Percentiles rank a stretch among this genome's conserved stretches.
phyloP scores from a whole-genome alignment of 2,888 invertebrate species.

The Megastigmus dorsalis region DNA sequence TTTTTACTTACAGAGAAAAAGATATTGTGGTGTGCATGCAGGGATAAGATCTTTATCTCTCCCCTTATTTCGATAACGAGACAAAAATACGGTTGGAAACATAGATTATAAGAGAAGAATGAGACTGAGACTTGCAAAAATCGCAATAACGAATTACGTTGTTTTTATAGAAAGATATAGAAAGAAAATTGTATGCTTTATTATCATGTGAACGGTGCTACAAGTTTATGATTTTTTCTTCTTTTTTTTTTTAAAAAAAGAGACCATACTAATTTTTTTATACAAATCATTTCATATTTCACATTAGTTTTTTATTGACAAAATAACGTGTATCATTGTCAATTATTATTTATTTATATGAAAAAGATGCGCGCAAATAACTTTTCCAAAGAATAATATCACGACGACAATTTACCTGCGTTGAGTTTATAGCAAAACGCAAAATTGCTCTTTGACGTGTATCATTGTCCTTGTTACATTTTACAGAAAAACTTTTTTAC shows the following conservation, averaged over 20 bases:
- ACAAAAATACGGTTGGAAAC: constrained; percentile 51
- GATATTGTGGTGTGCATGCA: constrained; percentile 45
- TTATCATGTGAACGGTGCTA: constrained; percentile 64
- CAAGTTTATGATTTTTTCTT: constrained; percentile 63
- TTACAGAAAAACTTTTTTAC: constrained; percentile 18
- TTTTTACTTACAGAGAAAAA: constrained; percentile 41
- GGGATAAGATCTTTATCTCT: constrained; percentile 6
- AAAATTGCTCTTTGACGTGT: constrained; percentile 4
- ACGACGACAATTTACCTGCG: constrained; percentile 17
- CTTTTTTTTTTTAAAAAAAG: constrained; percentile 63
- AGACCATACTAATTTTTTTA: constrained; percentile 64
- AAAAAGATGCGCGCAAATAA: constrained; percentile 29
- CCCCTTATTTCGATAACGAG: constrained; percentile 35
- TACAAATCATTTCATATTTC: constrained; percentile 52
- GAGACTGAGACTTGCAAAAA: constrained; percentile 49
- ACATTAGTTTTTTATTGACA: constrained; percentile 58
- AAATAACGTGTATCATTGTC: constrained; percentile 53
- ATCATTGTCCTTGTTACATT: constrained; percentile 3
- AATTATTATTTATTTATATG: constrained; percentile 15
- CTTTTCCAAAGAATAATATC: constrained; percentile 4
- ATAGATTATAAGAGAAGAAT: constrained; percentile 28
- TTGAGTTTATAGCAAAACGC: constrained; percentile 36
- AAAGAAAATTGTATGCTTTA: constrained; percentile 68
- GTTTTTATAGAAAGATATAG: constrained; percentile 61
- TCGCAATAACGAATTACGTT: constrained; percentile 36